Evolutionary conservation across 92 coral and sea anemone species (phyloP).

Genomic region (Epizoanthus rinbou): DNA sequence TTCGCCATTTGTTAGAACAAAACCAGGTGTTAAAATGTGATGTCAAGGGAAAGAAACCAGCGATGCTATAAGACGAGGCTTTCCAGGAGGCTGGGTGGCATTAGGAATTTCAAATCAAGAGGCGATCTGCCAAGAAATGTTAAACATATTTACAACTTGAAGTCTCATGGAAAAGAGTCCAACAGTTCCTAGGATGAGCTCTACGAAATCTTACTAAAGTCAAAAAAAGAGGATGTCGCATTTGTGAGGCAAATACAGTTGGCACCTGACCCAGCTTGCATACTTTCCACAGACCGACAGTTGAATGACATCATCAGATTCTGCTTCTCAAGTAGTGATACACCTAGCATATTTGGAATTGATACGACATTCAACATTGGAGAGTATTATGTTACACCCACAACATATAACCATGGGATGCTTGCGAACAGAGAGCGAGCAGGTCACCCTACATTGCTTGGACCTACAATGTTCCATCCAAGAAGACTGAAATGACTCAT

Average conservation of each 20-base stretch:
- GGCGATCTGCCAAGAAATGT: constrained; percentile 13
- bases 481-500: constrained; percentile 9
- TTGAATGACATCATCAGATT: constrained; percentile 15
- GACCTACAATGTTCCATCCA: constrained; percentile 43
- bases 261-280: constrained; percentile 28
- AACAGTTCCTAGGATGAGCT: constrained; percentile 19
- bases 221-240: not conserved
- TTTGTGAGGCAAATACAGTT: constrained; percentile 30
- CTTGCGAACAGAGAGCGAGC: not conserved
- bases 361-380: constrained; percentile 25
- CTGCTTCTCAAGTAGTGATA: not conserved
- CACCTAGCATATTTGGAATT: not conserved
- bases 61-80: constrained; percentile 23
- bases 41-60: not conserved
- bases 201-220: constrained; percentile 8
- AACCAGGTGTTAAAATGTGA: constrained; percentile 25
- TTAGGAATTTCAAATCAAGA: not conserved
- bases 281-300: constrained; percentile 9
- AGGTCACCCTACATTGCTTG: constrained; percentile 7
- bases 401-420: not conserved
- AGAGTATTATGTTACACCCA: constrained; percentile 8
- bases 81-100: constrained; percentile 29
- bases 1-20: not conserved
- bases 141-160: constrained; percentile 9
- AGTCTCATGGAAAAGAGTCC: not conserved